phyloP scores from a whole-genome alignment of 2,113 vertebrate species.

The Arothron firmamentum region DNA sequence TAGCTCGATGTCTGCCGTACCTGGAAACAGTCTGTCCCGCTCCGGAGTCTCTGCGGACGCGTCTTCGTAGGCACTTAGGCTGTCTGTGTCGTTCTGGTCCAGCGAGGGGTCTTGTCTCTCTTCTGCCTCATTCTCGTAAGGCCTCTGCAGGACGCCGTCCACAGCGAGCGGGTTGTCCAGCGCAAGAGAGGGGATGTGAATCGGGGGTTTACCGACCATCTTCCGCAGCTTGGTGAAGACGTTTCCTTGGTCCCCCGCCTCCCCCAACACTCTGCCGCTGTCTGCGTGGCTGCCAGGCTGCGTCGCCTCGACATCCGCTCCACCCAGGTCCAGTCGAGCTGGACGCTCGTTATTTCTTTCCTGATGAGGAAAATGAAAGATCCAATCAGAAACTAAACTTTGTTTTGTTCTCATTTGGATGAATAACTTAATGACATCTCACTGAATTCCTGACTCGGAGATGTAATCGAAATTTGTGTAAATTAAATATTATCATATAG shows the following conservation, averaged over 20 bases:
- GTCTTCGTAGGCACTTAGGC: slow-evolving; percentile 72
- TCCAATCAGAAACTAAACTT: not conserved
- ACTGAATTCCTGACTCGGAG: too few relatives aligned
- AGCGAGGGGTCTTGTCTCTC: slow-evolving; percentile 23
- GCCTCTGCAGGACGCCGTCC: slow-evolving; percentile 53
- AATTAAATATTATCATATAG: too few relatives aligned
- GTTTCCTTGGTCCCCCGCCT: slow-evolving; percentile 4
- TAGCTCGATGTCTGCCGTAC: slow-evolving; percentile 39
- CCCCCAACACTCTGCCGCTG: slow-evolving; percentile 8
- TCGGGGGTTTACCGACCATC: slow-evolving; percentile 41
- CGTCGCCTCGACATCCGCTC: not conserved
- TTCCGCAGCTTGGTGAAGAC: slow-evolving; percentile 26
- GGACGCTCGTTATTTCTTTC: slow-evolving; percentile 32
- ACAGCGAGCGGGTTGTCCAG: slow-evolving; percentile 11
- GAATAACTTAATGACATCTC: too few relatives aligned
- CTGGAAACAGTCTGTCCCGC: slow-evolving; percentile 47
- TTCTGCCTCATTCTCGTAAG: slow-evolving; percentile 1
- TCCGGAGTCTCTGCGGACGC: slow-evolving; percentile 69
- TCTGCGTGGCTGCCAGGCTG: not conserved
- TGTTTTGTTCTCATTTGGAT: too few relatives aligned
- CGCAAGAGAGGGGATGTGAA: slow-evolving; percentile 46
- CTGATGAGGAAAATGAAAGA: slow-evolving; percentile 38
- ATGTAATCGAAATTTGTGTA: too few relatives aligned
- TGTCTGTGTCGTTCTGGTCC: slow-evolving; percentile 59
- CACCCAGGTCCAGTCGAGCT: not conserved